Percentiles rank a stretch among this genome's conserved stretches.
Conservation (phyloP, 2,888 invertebrate genomes). For the Tenthredo notha region DNA sequence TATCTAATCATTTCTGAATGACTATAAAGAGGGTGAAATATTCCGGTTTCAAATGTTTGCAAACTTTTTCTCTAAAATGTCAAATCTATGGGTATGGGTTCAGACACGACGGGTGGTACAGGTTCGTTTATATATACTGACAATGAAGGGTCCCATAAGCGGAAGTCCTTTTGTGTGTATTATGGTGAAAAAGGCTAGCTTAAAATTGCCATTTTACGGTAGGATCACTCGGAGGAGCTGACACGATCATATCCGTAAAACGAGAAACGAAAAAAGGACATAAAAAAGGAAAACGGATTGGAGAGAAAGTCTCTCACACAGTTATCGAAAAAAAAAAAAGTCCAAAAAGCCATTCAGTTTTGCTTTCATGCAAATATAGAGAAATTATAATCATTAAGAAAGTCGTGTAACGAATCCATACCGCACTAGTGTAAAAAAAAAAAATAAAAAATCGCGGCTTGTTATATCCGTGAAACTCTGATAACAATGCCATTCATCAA, state of each 20-base stretch:
- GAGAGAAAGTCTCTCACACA: not conserved
- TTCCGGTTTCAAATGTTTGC: slow-evolving; percentile 62
- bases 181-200: not conserved
- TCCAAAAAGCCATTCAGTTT: not conserved
- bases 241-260: not conserved
- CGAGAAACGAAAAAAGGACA: too few relatives aligned
- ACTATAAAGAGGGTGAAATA: not conserved
- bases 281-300: too few relatives aligned
- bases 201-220: slow-evolving; percentile 41
- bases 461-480: not conserved
- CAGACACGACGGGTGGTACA: not conserved
- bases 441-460: slow-evolving; percentile 8
- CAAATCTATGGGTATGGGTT: not conserved
- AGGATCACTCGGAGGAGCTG: slow-evolving; percentile 14
- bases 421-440: not conserved
- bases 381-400: not conserved
- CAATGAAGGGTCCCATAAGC: slow-evolving; percentile 30
- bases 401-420: not conserved
- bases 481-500: slow-evolving; percentile 52
- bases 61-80: slow-evolving; percentile 60
- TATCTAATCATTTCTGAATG: not conserved
- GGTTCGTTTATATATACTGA: not conserved
- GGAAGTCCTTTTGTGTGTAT: slow-evolving; percentile 41
- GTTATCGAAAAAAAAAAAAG: not conserved
- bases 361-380: not conserved